Evolutionary conservation across 2,113 vertebrate genomes (phyloP).

Genomic region (Alces alces): DNA sequence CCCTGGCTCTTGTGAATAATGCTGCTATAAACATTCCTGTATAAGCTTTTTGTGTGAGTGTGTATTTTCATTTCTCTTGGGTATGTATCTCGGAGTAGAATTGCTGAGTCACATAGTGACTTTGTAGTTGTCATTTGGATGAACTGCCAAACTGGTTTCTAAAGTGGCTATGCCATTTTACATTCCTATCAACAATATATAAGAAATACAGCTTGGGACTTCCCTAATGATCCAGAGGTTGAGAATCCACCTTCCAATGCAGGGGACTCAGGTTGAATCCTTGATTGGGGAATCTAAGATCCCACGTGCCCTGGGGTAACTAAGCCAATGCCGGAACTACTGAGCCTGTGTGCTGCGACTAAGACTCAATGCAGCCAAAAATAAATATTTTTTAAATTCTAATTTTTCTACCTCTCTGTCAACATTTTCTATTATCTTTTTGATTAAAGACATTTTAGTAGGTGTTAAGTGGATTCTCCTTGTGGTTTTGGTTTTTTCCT

Average conservation of each 20-base stretch:
- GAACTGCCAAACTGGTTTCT: background rate
- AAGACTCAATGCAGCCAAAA: background rate
- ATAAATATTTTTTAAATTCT: background rate
- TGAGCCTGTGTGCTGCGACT: background rate
- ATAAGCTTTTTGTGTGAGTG: background rate
- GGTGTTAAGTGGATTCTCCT: background rate
- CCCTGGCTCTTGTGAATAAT: background rate
- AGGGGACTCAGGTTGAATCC: background rate
- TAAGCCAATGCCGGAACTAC: background rate
- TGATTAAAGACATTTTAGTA: background rate
- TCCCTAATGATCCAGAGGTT: background rate
- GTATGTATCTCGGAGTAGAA: background rate
- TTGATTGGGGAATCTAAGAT: background rate
- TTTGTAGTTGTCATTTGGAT: background rate
- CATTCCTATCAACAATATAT: background rate
- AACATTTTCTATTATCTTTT: background rate
- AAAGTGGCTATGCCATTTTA: background rate
- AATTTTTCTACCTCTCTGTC: background rate
- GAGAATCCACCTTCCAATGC: background rate
- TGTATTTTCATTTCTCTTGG: background rate
- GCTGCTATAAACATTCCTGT: background rate
- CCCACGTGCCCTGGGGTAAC: background rate
- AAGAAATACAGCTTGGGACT: background rate
- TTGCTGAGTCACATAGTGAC: background rate
- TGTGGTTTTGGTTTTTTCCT: conserved; percentile 7